Evolutionary conservation across 2,888 invertebrate genomes (phyloP).

Genomic region (Chesias legatella): DNA sequence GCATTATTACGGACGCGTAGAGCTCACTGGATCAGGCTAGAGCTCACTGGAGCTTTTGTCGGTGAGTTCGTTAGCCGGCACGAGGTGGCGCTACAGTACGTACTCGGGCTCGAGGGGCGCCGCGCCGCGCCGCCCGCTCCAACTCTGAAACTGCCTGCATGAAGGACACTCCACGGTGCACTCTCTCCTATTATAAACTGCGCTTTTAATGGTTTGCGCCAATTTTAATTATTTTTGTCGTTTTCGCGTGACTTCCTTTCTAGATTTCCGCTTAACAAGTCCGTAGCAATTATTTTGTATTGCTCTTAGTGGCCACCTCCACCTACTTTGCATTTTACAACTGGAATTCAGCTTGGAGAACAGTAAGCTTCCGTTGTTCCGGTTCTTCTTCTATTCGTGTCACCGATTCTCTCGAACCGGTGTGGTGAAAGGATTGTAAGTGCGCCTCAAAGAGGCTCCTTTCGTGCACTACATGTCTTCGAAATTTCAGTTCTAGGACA

Average conservation of each 20-base stretch:
- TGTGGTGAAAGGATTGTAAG: too few relatives aligned
- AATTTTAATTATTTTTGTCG: constrained; percentile 73
- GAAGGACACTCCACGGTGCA: constrained; percentile 73
- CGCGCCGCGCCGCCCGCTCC: too few relatives aligned
- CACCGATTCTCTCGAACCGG: too few relatives aligned
- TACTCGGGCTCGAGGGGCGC: constrained; percentile 72
- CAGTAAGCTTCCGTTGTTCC: constrained; percentile 1
- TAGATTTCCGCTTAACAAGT: constrained; percentile 25
- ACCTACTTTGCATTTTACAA: constrained; percentile 4
- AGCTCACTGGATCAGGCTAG: constrained; percentile 39
- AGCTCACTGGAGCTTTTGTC: constrained; percentile 61
- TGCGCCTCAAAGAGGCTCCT: too few relatives aligned
- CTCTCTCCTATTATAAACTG: constrained; percentile 79
- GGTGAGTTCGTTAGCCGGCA: constrained; percentile 72
- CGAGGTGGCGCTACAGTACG: constrained; percentile 73
- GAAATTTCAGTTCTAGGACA: too few relatives aligned
- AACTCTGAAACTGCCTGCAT: constrained; percentile 81
- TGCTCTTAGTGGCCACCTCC: constrained; percentile 3
- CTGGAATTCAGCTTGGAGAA: constrained; percentile 1
- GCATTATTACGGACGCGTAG: constrained; percentile 33
- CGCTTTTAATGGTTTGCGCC: constrained; percentile 76
- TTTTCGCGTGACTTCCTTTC: constrained; percentile 51
- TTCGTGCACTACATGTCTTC: too few relatives aligned
- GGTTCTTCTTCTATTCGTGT: too few relatives aligned
- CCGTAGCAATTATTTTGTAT: constrained; percentile 16